Evolutionary conservation across 2,797 vertebrate genomes (phyloP), one percentile per base, ranked within the genome.

Genomic region (Adelosebastes latens): DNA sequence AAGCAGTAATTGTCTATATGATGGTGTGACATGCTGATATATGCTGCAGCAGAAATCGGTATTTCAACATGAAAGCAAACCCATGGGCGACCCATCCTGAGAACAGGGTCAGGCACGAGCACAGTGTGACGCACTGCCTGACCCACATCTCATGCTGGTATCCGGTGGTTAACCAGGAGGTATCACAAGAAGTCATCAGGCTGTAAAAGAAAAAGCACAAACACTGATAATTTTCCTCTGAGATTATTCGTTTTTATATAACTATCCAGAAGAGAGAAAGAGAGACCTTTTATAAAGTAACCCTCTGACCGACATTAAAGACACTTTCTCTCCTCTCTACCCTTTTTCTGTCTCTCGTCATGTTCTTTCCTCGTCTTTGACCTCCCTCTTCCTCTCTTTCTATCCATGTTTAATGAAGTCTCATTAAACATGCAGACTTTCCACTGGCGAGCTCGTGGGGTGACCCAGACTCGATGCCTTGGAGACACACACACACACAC

Each of bases 371-470:
- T 83, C 2, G 10, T 72, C 70, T 80, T 34, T 82, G 67, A 58
- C 83, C 73, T 58, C 81, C 31, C 29, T 65, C 64, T 69, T 72
- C 56, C 65, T 72, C 31, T 64, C 80, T 68, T 71, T 53, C 82
- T 78, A 85, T 93, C 34, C 78, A 92, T 93, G 8, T 92, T 94
- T 94, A 77, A 93, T 92, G 90, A 94, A 82, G 46, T 56, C 83
- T 94, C 90, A 91, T 97, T 92, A 96, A 96, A 96, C 88, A 96
- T 95, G 94, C 89, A 96, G 96, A 69, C 31, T 94, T 96, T 96
- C 93, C 94, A 93, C 93, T 95, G 93, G 91, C 77, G 69, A 81
- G 74, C 84, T 83, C 11, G 75, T 52, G 39, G 20, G 60, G 64
- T 83, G 84, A 92, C 90, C 89, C 75, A 76, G 75, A 79, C 86